Conservation (phyloP, 2,797 vertebrate species). For the Holocentrus rufus region DNA sequence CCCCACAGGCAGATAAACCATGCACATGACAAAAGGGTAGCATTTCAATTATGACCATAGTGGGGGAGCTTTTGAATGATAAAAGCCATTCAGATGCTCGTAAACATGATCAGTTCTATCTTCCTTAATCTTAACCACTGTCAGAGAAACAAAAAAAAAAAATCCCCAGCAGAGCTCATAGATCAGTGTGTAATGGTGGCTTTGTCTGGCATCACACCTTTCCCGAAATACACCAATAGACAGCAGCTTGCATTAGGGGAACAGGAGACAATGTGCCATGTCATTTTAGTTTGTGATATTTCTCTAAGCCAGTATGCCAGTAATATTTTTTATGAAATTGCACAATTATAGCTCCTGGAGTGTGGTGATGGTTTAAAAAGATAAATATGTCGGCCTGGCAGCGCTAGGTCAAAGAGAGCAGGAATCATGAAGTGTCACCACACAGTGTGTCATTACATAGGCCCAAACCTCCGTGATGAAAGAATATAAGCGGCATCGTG, state of each 20-base stretch:
- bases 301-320: no score
- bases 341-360: background rate
- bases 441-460: background rate
- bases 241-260: background rate
- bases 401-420: slow-evolving; percentile 20
- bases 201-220: slow-evolving; percentile 11
- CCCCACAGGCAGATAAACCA: slow-evolving; percentile 49
- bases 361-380: slow-evolving; percentile 11
- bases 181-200: background rate
- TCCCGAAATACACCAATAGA: background rate
- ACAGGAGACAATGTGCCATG: background rate
- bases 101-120: slow-evolving; percentile 38
- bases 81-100: slow-evolving; percentile 42
- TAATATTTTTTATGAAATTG: background rate
- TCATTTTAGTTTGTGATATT: no score
- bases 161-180: slow-evolving; percentile 1
- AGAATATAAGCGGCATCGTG: slow-evolving; percentile 18
- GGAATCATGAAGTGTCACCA: slow-evolving; percentile 16
- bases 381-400: slow-evolving; percentile 1
- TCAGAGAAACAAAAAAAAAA: slow-evolving; percentile 20
- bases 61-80: slow-evolving; percentile 42
- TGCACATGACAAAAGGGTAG: slow-evolving; percentile 51
- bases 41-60: slow-evolving; percentile 57
- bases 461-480: background rate
- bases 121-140: slow-evolving; percentile 35